phyloP scores from a whole-genome alignment of 2,888 invertebrate genomes.

The Stenurella melanura region DNA sequence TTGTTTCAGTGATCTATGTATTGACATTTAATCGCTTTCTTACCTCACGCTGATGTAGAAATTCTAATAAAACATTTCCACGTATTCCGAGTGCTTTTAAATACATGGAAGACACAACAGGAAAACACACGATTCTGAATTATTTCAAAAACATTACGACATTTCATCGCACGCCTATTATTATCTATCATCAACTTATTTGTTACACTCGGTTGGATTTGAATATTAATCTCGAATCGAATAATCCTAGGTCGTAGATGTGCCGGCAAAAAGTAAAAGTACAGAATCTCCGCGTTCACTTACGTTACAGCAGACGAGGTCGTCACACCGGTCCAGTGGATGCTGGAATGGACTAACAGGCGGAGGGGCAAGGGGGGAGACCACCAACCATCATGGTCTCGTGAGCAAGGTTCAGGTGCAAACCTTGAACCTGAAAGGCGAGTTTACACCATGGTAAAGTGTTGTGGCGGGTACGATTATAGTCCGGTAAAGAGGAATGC shows the following conservation, averaged over 20 bases:
- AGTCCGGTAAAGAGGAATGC: background rate
- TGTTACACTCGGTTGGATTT: constrained; percentile 6
- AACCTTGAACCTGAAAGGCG: constrained; percentile 55
- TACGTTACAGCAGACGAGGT: constrained; percentile 16
- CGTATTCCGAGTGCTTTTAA: too few species aligned
- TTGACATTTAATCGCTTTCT: too few species aligned
- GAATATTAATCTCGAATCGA: constrained; percentile 3
- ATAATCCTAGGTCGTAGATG: constrained; percentile 13
- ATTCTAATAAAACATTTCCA: too few species aligned
- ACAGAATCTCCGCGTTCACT: constrained; percentile 12
- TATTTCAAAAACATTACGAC: background rate
- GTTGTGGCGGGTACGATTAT: background rate
- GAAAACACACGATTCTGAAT: background rate
- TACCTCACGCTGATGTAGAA: too few species aligned
- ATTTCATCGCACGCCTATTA: background rate
- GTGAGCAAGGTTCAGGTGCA: constrained; percentile 58
- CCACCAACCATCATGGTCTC: constrained; percentile 50
- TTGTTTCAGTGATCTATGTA: too few species aligned
- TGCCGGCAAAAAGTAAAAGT: constrained; percentile 27
- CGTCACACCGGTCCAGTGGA: constrained; percentile 31
- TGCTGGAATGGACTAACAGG: constrained; percentile 10
- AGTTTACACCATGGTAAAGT: constrained; percentile 33
- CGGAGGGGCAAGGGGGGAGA: background rate
- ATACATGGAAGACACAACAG: background rate
- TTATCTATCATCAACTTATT: constrained; percentile 4